phyloP scores from a whole-genome alignment of 2,113 vertebrate species.

The Megaleporinus macrocephalus region DNA sequence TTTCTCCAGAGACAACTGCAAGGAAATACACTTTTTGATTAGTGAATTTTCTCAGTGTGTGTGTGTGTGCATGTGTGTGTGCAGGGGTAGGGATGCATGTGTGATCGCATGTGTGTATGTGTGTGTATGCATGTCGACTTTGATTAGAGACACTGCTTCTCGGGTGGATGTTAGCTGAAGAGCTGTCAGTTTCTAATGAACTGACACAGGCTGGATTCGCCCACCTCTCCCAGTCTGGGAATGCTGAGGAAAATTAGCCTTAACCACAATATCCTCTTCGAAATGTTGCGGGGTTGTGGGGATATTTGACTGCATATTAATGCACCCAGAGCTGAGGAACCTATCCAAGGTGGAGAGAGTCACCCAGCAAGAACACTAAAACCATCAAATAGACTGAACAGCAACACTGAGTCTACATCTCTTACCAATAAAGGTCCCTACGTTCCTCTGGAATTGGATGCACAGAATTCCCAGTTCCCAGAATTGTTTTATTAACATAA shows the following conservation, averaged over 20 bases:
- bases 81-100: not conserved
- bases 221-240: conserved; percentile 82
- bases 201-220: conserved; percentile 84
- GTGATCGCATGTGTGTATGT: not conserved
- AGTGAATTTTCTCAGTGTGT: conserved; percentile 84
- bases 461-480: not conserved
- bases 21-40: conserved; percentile 97
- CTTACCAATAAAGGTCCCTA: not conserved
- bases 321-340: conserved; percentile 24
- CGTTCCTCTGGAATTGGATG: not conserved
- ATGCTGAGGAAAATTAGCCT: conserved; percentile 87
- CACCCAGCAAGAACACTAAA: not conserved
- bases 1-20: conserved; percentile 93
- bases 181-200: conserved; percentile 94
- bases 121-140: conserved; percentile 83
- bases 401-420: not conserved
- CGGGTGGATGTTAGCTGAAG: conserved; percentile 90
- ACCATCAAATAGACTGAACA: not conserved
- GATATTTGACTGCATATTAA: conserved; percentile 54
- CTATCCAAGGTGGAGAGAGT: conserved; percentile 31
- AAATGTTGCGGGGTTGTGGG: conserved; percentile 13
- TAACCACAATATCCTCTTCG: conserved; percentile 53
- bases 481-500: not conserved
- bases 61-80: conserved; percentile 37
- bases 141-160: conserved; percentile 93